Evolutionary conservation across 2,888 invertebrate species (phyloP).

Genomic region (Mesorhabditis belari): DNA sequence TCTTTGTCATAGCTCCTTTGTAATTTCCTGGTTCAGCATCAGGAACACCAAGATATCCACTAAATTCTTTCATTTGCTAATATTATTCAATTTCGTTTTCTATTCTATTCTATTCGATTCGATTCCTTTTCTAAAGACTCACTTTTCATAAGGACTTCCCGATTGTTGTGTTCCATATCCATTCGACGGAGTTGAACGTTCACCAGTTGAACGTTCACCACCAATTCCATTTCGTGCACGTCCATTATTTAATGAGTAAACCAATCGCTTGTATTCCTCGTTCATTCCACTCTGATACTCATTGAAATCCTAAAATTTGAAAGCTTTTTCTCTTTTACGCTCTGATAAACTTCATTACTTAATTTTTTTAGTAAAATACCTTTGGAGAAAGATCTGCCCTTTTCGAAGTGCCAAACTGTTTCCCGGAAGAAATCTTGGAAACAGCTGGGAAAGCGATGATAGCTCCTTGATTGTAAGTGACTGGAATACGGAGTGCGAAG

Average conservation of each 20-base stretch:
- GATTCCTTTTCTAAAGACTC: too few species aligned
- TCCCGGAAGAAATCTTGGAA: constrained; percentile 1
- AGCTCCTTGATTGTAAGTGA: constrained; percentile 11
- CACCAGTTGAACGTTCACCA: not conserved
- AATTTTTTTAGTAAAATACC: not conserved
- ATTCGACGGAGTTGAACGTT: not conserved
- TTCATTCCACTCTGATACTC: constrained; percentile 1
- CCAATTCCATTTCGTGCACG: constrained; percentile 1
- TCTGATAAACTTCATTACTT: not conserved
- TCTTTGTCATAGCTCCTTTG: constrained; percentile 9
- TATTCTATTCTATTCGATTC: too few species aligned
- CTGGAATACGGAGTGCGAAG: constrained; percentile 6
- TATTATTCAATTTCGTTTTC: not conserved
- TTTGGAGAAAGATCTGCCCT: not conserved
- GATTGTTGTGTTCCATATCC: not conserved
- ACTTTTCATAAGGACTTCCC: constrained; percentile 10
- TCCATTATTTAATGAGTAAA: constrained; percentile 6
- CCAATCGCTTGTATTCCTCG: constrained; percentile 6
- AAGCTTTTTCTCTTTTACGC: not conserved
- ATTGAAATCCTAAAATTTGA: constrained; percentile 1
- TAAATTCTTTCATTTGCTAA: not conserved
- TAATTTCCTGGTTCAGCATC: constrained; percentile 8
- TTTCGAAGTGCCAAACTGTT: not conserved
- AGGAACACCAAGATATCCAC: constrained; percentile 9
- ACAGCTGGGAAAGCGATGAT: constrained; percentile 11